Conservation (phyloP, 2,888 invertebrate species). For the Sclerodermus sp. region DNA sequence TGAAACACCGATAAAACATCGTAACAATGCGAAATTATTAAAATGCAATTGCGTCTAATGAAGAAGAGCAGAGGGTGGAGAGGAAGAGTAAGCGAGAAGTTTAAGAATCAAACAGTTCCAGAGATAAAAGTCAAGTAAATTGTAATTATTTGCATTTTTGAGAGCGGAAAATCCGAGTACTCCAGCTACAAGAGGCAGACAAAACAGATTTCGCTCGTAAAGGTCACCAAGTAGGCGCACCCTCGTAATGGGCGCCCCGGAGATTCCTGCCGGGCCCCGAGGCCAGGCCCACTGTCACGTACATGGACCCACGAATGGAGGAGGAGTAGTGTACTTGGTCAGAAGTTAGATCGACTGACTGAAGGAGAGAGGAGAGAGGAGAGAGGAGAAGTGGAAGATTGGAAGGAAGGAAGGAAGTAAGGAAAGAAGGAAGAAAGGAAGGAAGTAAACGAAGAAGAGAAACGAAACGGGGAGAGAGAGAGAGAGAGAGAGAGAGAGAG, state of each 20-base stretch:
- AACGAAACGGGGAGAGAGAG: background rate
- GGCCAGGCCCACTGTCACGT: conserved; percentile 39
- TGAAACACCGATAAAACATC: no score
- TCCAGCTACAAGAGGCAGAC: background rate
- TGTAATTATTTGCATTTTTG: no score
- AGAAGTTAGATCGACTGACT: no score
- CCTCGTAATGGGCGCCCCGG: conserved; percentile 39
- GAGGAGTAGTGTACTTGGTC: conserved; percentile 15
- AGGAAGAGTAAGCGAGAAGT: background rate
- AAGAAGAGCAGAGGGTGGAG: background rate
- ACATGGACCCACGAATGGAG: conserved; percentile 24
- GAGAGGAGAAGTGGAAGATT: no score
- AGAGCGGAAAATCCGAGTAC: no score
- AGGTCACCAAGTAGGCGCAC: conserved; percentile 42
- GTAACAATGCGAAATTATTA: no score
- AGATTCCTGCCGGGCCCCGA: conserved; percentile 44
- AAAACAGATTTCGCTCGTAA: conserved; percentile 40
- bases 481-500: background rate
- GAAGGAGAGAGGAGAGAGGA: no score
- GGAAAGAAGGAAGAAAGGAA: background rate
- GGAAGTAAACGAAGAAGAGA: no score
- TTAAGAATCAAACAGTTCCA: background rate
- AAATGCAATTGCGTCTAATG: background rate
- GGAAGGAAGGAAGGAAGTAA: conserved; percentile 7
- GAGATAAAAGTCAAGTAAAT: background rate